Evolutionary conservation across 1,140 invertebrate species (phyloP).

Genomic region (Mactra quadrangularis): DNA sequence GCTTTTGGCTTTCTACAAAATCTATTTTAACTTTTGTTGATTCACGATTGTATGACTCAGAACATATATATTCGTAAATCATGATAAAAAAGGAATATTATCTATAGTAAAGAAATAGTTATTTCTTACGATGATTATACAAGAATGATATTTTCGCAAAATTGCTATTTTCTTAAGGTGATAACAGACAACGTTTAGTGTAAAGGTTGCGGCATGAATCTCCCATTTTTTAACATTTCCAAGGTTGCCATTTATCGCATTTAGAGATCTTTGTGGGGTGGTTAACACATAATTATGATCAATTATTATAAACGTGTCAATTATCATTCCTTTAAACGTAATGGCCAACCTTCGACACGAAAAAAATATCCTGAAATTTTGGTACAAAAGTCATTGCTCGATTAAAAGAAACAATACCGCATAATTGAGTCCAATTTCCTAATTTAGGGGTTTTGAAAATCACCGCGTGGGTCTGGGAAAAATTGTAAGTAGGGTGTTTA

Average conservation of each 20-base stretch:
- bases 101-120: no score
- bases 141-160: no score
- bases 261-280: conserved; percentile 6
- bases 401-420: conserved; percentile 46
- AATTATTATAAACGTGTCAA: conserved; percentile 47
- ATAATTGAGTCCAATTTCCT: conserved; percentile 38
- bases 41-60: no score
- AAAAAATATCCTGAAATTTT: background rate
- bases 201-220: background rate
- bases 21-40: no score
- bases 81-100: no score
- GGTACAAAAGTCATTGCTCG: background rate
- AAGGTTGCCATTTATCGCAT: conserved; percentile 30
- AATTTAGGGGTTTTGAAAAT: conserved; percentile 27
- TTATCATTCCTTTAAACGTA: conserved; percentile 38
- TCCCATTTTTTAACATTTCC: conserved; percentile 37
- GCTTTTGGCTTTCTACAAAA: no score
- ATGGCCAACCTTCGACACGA: conserved; percentile 26
- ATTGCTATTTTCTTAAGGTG: no score
- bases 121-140: no score
- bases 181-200: no score
- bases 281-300: conserved; percentile 50
- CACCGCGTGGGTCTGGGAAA: conserved; percentile 39
- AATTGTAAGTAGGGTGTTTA: no score
- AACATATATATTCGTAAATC: no score